phyloP scores from a whole-genome alignment of 2,113 vertebrate genomes.

The Capreolus pygargus region DNA sequence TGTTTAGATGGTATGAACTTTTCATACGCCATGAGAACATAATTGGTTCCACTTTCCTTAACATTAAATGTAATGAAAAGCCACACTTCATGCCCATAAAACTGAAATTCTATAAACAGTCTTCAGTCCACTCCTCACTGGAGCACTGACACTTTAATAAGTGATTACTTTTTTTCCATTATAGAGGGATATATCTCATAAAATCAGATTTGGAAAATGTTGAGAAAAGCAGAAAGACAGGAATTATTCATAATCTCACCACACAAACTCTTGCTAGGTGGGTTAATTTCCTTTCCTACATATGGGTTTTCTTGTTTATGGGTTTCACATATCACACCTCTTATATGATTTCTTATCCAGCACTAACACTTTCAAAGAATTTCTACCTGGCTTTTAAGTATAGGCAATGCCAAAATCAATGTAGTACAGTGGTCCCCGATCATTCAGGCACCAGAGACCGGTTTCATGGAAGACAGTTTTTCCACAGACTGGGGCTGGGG shows the following conservation, averaged over 20 bases:
- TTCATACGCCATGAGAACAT: not conserved
- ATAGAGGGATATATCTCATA: not conserved
- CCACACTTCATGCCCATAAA: not conserved
- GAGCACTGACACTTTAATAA: conserved; percentile 20
- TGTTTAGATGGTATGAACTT: not conserved
- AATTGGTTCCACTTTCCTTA: conserved; percentile 19
- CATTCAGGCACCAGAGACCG: not conserved
- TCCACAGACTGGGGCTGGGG: not conserved
- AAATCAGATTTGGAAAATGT: not conserved
- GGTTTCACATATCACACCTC: not conserved
- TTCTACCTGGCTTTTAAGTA: not conserved
- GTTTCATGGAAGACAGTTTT: not conserved
- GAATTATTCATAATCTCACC: not conserved
- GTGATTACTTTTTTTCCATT: not conserved
- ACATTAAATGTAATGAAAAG: conserved; percentile 28
- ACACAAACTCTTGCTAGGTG: not conserved
- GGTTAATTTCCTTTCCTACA: not conserved
- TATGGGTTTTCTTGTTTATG: not conserved
- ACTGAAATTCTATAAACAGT: not conserved
- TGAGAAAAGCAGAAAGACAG: not conserved
- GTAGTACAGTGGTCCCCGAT: not conserved
- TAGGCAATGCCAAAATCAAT: not conserved
- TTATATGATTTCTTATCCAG: not conserved
- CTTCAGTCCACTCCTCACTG: not conserved
- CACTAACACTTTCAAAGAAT: not conserved